These are phyloP conservation scores for Leptoclinus maculatus DNA, from an alignment of 2,797 vertebrate species.

Conservation along the genomic window DNA sequence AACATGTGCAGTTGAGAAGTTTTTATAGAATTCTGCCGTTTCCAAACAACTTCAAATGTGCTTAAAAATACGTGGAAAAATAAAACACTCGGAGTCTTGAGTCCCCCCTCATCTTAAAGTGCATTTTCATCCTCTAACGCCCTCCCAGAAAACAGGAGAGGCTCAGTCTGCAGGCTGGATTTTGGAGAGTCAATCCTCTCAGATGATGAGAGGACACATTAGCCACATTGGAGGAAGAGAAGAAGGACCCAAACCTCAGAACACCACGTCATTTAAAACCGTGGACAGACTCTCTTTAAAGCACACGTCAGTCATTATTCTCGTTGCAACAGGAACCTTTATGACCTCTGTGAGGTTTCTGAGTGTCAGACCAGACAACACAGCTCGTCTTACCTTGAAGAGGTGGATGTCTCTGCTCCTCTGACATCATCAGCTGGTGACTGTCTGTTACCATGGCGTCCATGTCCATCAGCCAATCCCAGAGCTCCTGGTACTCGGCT, in stretches of 20 bases:
- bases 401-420: constrained; percentile 96
- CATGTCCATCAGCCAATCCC: constrained; percentile 99
- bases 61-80: no score
- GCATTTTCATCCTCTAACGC: no score
- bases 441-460: constrained; percentile 96
- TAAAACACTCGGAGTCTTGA: no score
- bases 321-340: no score
- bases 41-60: no score
- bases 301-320: no score
- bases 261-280: not conserved
- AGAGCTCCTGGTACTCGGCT: constrained; percentile 96
- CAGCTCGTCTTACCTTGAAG: constrained; percentile 88
- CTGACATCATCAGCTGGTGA: constrained; percentile 98
- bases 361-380: no score
- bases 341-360: not conserved
- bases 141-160: no score
- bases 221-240: not conserved
- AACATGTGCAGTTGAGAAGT: no score
- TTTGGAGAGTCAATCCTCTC: not conserved
- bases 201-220: not conserved
- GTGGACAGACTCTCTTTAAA: no score
- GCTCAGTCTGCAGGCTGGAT: not conserved
- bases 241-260: not conserved
- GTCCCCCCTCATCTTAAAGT: no score
- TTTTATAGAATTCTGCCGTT: no score